Evolutionary conservation across 2,797 vertebrate species (phyloP).

Genomic region (Taenioides sp.): DNA sequence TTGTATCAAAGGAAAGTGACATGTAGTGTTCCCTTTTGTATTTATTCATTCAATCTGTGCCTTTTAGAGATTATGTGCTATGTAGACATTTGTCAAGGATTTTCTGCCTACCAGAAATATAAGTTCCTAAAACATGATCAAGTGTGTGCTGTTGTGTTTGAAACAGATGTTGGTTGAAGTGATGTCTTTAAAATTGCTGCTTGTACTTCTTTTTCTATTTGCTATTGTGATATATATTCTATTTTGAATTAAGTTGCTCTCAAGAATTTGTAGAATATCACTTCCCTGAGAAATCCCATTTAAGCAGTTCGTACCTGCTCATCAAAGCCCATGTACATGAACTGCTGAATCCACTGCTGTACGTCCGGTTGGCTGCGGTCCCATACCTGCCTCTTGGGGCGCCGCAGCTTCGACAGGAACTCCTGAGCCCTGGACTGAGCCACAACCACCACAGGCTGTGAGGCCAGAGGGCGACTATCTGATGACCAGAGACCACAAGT

Average conservation of each 20-base stretch:
- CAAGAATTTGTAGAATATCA: too few species aligned
- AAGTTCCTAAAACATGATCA: conserved; percentile 6
- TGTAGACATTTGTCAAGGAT: conserved; percentile 1
- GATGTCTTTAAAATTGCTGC: too few species aligned
- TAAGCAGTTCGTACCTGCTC: conserved; percentile 80
- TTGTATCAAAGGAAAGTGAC: conserved; percentile 19
- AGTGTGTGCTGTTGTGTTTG: background rate
- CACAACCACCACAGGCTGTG: conserved; percentile 70
- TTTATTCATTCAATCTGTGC: conserved; percentile 15
- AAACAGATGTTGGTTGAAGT: too few species aligned
- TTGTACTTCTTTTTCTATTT: too few species aligned
- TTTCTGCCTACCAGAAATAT: conserved; percentile 2
- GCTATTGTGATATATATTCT: too few species aligned
- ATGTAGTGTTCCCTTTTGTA: conserved; percentile 13
- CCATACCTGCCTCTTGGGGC: conserved; percentile 87
- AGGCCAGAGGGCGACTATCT: conserved; percentile 39
- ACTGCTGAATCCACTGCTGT: conserved; percentile 95
- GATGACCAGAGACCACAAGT: conserved; percentile 32
- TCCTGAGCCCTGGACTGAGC: conserved; percentile 82
- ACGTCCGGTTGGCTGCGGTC: conserved; percentile 86
- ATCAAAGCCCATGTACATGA: conserved; percentile 89
- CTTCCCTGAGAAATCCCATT: background rate
- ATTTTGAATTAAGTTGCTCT: too few species aligned
- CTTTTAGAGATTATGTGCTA: conserved; percentile 3
- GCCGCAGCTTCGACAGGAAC: conserved; percentile 82